A percentile compares a stretch with the other conserved stretches of the same genome.
These are phyloP conservation scores for Pygoscelis antarcticus DNA, from an alignment of 2,113 vertebrate genomes.

Conservation along the genomic window DNA sequence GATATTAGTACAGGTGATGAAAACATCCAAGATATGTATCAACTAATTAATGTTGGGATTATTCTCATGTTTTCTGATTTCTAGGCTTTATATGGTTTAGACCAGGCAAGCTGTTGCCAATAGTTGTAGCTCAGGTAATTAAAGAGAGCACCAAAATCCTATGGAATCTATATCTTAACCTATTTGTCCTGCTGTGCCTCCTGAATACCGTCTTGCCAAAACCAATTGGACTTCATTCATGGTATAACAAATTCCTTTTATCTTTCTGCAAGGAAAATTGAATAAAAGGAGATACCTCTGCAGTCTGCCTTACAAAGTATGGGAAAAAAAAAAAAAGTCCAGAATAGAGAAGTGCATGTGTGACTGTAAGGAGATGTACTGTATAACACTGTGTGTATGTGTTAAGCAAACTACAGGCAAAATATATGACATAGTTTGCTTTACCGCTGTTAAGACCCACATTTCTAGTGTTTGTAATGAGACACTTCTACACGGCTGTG, in stretches of 20 bases:
- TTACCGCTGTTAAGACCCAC: neutral
- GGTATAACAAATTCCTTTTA: neutral
- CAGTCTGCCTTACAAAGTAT: accelerated
- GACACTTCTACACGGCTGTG: neutral
- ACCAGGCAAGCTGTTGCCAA: neutral
- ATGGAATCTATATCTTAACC: neutral
- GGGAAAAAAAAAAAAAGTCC: neutral
- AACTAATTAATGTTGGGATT: neutral
- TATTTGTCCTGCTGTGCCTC: neutral
- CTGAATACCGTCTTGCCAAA: neutral
- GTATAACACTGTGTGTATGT: neutral
- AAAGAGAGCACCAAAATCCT: neutral
- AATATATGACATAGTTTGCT: neutral
- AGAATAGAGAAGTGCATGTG: neutral
- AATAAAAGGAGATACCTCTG: neutral
- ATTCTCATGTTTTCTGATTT: neutral
- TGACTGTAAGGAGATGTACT: neutral
- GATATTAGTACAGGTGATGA: neutral
- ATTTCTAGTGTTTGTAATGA: neutral
- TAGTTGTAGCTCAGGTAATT: neutral
- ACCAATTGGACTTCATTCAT: neutral
- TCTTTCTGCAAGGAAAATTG: neutral
- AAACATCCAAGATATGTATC: neutral
- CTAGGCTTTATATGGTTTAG: neutral
- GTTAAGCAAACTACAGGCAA: neutral